A percentile compares a stretch with the other conserved stretches of the same genome.
These are phyloP conservation scores for Tiphia femorata DNA, from an alignment of 2,888 invertebrate genomes.

Conservation along the genomic window DNA sequence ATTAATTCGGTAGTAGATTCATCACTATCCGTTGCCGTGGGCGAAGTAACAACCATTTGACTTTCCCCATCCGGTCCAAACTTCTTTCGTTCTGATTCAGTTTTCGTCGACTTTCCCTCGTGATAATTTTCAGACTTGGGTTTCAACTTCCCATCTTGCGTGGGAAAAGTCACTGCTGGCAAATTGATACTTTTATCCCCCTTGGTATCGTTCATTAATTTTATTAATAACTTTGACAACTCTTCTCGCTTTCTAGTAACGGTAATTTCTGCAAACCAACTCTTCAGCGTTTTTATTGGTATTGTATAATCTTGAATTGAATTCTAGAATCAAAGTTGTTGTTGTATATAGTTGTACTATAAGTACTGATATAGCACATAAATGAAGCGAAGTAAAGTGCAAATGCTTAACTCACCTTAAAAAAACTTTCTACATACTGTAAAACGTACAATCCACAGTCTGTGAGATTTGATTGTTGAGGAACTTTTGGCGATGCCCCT, in stretches of 20 bases:
- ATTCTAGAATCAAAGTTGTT: constrained; percentile 72
- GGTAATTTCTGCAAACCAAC: constrained; percentile 89
- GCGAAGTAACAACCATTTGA: constrained; percentile 21
- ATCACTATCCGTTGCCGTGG: constrained; percentile 29
- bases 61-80: constrained; percentile 22
- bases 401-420: constrained; percentile 74
- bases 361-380: too few species aligned
- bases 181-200: constrained; percentile 75
- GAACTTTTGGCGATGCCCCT: constrained; percentile 90
- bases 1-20: constrained; percentile 32
- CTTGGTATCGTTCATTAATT: constrained; percentile 81
- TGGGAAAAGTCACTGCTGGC: constrained; percentile 82
- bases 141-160: constrained; percentile 76
- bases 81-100: constrained; percentile 42
- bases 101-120: constrained; percentile 45
- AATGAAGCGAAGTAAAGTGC: background rate
- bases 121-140: constrained; percentile 49
- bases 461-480: constrained; percentile 97
- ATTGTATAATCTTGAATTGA: constrained; percentile 86
- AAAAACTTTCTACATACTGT: constrained; percentile 97
- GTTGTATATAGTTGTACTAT: background rate
- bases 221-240: constrained; percentile 82
- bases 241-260: constrained; percentile 90
- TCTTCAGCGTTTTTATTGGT: constrained; percentile 84
- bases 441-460: constrained; percentile 97